Evolutionary conservation across 1,140 invertebrate species (phyloP).

Genomic region (Paralvinella palmiformis): DNA sequence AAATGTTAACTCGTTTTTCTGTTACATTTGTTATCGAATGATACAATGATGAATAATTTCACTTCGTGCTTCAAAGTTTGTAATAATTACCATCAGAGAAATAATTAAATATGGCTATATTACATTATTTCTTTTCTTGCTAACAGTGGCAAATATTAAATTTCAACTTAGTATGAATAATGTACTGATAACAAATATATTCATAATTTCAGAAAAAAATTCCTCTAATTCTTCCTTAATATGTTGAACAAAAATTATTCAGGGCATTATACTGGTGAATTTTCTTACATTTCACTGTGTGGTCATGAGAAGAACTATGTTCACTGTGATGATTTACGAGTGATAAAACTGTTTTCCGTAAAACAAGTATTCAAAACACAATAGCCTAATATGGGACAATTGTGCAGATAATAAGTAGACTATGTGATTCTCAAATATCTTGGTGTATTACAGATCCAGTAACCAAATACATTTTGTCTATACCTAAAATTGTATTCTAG

Average conservation of each 20-base stretch:
- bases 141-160: neutral
- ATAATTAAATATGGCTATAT: neutral
- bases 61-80: slow-evolving; percentile 93
- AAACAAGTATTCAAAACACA: too few relatives aligned
- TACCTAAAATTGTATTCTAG: too few relatives aligned
- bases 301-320: slow-evolving; percentile 63
- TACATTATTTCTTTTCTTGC: neutral
- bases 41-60: slow-evolving; percentile 94
- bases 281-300: slow-evolving; percentile 88
- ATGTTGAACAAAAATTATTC: slow-evolving; percentile 71
- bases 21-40: slow-evolving; percentile 88
- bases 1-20: slow-evolving; percentile 26
- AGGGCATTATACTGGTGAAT: slow-evolving; percentile 67
- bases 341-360: too few relatives aligned
- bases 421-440: too few relatives aligned
- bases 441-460: too few relatives aligned
- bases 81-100: slow-evolving; percentile 11
- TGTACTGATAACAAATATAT: neutral
- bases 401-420: too few relatives aligned
- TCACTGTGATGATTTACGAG: slow-evolving; percentile 14
- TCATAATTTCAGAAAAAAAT: slow-evolving; percentile 74
- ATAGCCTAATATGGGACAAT: too few relatives aligned
- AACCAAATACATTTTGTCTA: too few relatives aligned
- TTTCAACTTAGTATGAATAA: neutral
- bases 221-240: slow-evolving; percentile 91